Conservation (phyloP, 2,797 vertebrate genomes). For the Poecilia picta region DNA sequence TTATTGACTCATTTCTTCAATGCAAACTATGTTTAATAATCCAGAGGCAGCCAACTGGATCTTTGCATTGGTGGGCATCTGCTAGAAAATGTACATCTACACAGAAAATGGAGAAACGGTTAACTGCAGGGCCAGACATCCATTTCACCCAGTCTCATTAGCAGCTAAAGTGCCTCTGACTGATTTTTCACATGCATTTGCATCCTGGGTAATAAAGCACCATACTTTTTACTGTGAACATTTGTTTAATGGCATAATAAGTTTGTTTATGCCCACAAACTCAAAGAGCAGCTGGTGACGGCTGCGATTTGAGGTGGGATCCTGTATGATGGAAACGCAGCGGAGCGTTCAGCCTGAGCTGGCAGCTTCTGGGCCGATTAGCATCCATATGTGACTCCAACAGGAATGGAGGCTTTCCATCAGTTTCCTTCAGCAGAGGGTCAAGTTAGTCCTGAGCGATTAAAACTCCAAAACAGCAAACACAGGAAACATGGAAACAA, state of each 20-base stretch:
- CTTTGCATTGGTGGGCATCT: constrained; percentile 27
- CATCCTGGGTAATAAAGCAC: constrained; percentile 30
- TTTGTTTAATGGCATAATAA: constrained; percentile 17
- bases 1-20: constrained; percentile 43
- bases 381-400: constrained; percentile 18
- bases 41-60: constrained; percentile 25
- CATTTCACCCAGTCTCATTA: constrained; percentile 49
- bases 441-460: constrained; percentile 22
- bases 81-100: constrained; percentile 18
- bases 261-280: constrained; percentile 25
- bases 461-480: neutral
- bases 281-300: neutral
- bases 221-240: constrained; percentile 21
- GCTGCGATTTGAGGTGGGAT: neutral
- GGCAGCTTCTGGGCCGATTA: constrained; percentile 32
- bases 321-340: constrained; percentile 20
- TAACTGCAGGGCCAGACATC: constrained; percentile 22
- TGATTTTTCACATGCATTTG: constrained; percentile 36
- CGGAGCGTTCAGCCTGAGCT: constrained; percentile 21
- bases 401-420: neutral
- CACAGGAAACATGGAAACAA: no score
- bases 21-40: constrained; percentile 29
- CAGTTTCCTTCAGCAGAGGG: neutral
- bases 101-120: constrained; percentile 16
- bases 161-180: constrained; percentile 34